Evolutionary conservation across 2,797 vertebrate species (phyloP), one percentile per base, ranked within the genome.

Genomic region (Rhynchonycteris naso): DNA sequence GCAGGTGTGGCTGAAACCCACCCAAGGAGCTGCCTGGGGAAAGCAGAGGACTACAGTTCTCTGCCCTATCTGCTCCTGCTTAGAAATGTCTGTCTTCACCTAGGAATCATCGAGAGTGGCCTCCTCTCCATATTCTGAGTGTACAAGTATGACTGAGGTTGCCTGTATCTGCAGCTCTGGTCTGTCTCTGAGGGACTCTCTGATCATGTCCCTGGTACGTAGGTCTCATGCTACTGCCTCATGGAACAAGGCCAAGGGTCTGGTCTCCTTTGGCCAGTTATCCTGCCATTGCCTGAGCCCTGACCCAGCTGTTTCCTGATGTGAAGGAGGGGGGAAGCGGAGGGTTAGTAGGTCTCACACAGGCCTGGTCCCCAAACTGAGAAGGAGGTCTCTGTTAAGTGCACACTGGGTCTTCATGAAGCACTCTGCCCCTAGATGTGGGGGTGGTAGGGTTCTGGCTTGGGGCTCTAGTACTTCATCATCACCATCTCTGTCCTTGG

Each of bases 401-500:
- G 33, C 7, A 24, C 0, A 13, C 33, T 19, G 3, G 38, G 63
- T 33, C 54, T 58, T 35, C 19, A 13, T 15, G 78, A 58, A 38
- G 21, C 43, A 24, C 28, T 11, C 21, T 14, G 35, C 24, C 13
- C 15, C 56, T 0, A 19, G 69, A 14, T 7, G 28, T 3, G 15
- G 63, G 54, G 72, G n/a, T 8, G 24, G 63, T 26, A 71, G 24
- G 72, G 56, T 52, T 69, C 47, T 66, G 83, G 54, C n/a, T 7
- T 30, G 43, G 58, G 16, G 18, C 22, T 35, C n/a, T 19, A 11
- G 52, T 10, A 2, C 30, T 15, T 56, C n/a, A 16, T 19, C 28
- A 18, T 21, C 50, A 15, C 43, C 1, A 7, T 33, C 58, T 15
- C 21, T 26, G 38, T 38, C 8, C 1, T 1, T 0, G 1, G 71